Evolutionary conservation across 2,888 invertebrate species (phyloP).

Genomic region (Andrena hattorfiana): DNA sequence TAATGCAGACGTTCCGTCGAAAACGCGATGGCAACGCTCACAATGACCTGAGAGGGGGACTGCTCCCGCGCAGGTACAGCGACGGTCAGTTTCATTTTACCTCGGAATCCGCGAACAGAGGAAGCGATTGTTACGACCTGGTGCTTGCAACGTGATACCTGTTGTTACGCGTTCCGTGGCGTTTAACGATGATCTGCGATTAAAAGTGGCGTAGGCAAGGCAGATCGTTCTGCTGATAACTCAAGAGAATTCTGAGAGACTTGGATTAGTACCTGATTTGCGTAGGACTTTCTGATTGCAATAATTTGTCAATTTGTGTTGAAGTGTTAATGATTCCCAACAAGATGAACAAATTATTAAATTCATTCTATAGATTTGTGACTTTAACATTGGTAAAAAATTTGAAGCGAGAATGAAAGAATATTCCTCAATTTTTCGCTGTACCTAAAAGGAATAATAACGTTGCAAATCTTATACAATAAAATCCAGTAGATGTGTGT

Average conservation of each 20-base stretch:
- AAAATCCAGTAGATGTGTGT: no score
- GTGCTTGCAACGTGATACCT: conserved; percentile 23
- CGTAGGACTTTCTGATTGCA: no score
- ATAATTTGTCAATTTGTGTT: no score
- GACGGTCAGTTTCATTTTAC: conserved; percentile 20
- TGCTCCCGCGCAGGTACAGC: conserved; percentile 18
- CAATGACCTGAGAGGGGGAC: conserved; percentile 11
- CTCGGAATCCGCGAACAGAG: conserved; percentile 19
- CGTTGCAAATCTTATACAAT: no score
- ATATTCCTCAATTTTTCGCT: no score
- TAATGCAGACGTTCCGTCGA: conserved; percentile 42
- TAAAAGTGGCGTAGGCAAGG: not conserved
- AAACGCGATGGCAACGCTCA: conserved; percentile 32
- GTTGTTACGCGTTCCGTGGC: not conserved
- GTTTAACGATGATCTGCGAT: not conserved
- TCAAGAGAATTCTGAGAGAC: not conserved
- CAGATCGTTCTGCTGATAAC: not conserved
- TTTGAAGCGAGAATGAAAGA: no score
- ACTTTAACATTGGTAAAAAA: no score
- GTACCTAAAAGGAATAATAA: no score
- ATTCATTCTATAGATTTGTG: no score
- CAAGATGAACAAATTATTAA: no score
- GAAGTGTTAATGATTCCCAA: no score
- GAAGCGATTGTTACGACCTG: conserved; percentile 25
- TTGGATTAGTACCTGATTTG: not conserved